Evolutionary conservation across 2,797 vertebrate species (phyloP), one percentile per base, ranked within the genome.

Genomic region (Melanotaenia trifasciata): DNA sequence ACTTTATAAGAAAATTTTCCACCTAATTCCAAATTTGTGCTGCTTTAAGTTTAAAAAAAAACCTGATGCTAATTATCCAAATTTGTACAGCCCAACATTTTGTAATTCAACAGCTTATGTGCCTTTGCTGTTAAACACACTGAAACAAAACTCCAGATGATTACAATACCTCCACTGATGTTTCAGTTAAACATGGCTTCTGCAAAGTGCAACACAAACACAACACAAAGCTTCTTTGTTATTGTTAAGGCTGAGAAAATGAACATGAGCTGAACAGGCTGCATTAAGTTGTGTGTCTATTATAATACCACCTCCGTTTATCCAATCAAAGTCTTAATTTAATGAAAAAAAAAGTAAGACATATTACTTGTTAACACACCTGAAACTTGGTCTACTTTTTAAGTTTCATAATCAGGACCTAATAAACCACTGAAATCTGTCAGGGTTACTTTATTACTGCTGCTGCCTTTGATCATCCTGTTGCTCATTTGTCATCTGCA

Each of bases 1-100:
- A 26, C n/a, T 71, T 86, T 70, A 67, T 70, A 54, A 81, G 84
- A 76, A 88, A 84, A 70, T 50, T 2, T 58, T 51, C 33, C 3
- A 64, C 59, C 30, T 56, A 51, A 22, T 14, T 77, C 56, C 57
- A 84, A 74, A 79, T 81, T 11, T 73, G 67, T 69, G 45, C 6
- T 77, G 65, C 71, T 67, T 58, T 36, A 66, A 83, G 73, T 70
- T 70, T 66, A 81, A 72, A 54, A 79, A 30, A 30, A 30, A 30
- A 83, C 33, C 32, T 63, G 50, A 62, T 67, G 69, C 50, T 18
- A 30, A n/a, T 50, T n/a, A 75, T 50, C 70, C 45, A 61, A 79
- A 74, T 82, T 75, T 76, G 59, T 53, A 70, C 61, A 76, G 76
- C 67, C 32, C 50, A 73, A 79, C 71, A 43, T 40, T 35, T 5